Conservation (phyloP, 2,888 invertebrate species). For the Folsomia manolachei region DNA sequence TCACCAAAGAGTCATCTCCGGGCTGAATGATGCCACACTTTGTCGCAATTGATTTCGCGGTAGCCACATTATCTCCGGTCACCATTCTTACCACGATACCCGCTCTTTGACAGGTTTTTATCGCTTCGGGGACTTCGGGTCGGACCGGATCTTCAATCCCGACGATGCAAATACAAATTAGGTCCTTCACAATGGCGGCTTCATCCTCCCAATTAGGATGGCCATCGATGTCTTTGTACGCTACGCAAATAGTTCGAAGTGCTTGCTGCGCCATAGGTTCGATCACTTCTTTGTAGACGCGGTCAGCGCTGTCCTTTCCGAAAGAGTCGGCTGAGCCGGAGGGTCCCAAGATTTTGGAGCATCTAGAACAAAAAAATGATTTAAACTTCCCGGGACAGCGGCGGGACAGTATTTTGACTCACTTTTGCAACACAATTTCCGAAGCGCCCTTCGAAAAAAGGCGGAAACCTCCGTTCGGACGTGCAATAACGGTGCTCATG, state of each 20-base stretch:
- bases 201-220: conserved; percentile 97
- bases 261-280: conserved; percentile 98
- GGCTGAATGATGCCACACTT: conserved; percentile 95
- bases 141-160: conserved; percentile 99
- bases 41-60: conserved; percentile 93
- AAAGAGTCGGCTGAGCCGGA: conserved; percentile 88
- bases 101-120: conserved; percentile 89
- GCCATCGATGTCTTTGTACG: conserved; percentile 88
- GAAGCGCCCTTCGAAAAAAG: conserved; percentile 97
- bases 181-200: conserved; percentile 81
- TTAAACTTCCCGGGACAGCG: background rate
- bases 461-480: conserved; percentile 76
- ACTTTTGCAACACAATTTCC: conserved; percentile 97
- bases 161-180: conserved; percentile 92
- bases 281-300: conserved; percentile 85
- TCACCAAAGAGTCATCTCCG: conserved; percentile 79
- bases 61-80: conserved; percentile 98
- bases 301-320: conserved; percentile 84
- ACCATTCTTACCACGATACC: conserved; percentile 99
- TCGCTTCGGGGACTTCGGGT: conserved; percentile 93
- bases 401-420: conserved; percentile 52
- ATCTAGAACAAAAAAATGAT: conserved; percentile 60
- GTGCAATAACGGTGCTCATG: conserved; percentile 93
- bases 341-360: conserved; percentile 89
- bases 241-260: conserved; percentile 89